Conservation (phyloP, 2,797 vertebrate species). For the Picus viridis region DNA sequence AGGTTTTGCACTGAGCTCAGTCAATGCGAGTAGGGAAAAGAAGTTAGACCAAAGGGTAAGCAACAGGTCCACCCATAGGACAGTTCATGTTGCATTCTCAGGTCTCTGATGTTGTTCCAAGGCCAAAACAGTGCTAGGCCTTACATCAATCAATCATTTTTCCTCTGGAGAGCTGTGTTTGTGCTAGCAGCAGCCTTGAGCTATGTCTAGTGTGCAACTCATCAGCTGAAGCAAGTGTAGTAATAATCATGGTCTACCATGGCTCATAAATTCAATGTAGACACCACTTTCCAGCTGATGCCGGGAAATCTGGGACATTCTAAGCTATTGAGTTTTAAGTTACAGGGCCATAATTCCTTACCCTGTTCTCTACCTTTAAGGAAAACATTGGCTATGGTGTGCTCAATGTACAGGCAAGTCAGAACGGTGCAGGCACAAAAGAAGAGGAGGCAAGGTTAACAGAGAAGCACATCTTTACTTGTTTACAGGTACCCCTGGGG, state of each 20-base stretch:
- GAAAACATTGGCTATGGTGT: neutral
- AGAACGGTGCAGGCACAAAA: neutral
- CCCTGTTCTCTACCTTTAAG: neutral
- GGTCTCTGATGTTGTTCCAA: neutral
- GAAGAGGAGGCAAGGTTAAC: neutral
- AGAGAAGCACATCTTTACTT: neutral
- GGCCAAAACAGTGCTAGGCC: neutral
- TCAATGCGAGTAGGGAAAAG: accelerated
- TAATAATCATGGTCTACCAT: neutral
- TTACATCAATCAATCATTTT: neutral
- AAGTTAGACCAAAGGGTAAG: neutral
- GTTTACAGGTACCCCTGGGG: neutral
- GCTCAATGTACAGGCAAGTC: neutral
- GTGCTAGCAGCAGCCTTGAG: neutral
- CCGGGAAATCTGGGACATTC: neutral
- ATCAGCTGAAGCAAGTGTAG: neutral
- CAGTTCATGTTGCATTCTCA: neutral
- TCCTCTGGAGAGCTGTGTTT: neutral
- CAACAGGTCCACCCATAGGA: neutral
- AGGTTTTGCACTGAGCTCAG: neutral
- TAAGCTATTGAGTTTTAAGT: neutral
- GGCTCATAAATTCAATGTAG: neutral
- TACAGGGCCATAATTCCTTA: neutral
- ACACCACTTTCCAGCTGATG: neutral
- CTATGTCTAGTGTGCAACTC: neutral